Base-by-base conservation (phyloP, 2,888 invertebrate genomes). In the Lasiommata megera region DNA sequence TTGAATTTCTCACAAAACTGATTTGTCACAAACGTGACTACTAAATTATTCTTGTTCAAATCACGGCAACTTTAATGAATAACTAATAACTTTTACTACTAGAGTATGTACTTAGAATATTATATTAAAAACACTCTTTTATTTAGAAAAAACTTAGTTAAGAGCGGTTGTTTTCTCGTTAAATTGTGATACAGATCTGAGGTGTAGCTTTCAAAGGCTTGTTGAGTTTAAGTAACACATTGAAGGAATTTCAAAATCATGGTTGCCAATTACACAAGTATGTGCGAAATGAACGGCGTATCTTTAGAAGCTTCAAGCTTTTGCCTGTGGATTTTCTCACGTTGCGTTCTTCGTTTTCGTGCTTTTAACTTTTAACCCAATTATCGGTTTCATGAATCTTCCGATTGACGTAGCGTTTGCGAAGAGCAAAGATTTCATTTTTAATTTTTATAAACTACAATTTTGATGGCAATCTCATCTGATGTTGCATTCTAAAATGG, bases 161-260 rank as follows among this genome's bases (percentile, higher is more conserved):
- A 29, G 14, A 44, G 29, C 9, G 14, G 14, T 9, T 29, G 14
- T 28, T 29, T 23, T 29, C 11, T 14, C 16, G 14, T 46, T 16
- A 9, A 16, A 37, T 6, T 9, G 9, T 11, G 37, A 11, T 31
- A 16, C 9, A 9, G 31, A 46, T 9, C 28, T 8, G n/a, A 43
- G 43, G 43, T 29, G 29, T 44, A 29, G 29, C 29, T 44, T 29
- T 16, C 44, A 44, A 29, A 44, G 43, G 43, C 23, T 43, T 43
- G 43, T 23, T 43, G 23, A 28, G 23, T 7, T 37, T 7, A n/a
- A n/a, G 23, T 28, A 23, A 6, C n/a, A 28, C 3, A 44, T 28
- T 1, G 0, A 28, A 8, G 29, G 9, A 44, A 29, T 28, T 44
- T 43, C 23, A 12, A 12, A 12, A 23, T 12, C 23, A 28, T 7